phyloP scores from a whole-genome alignment of 2,888 invertebrate species.

The Boloria euphrosyne region DNA sequence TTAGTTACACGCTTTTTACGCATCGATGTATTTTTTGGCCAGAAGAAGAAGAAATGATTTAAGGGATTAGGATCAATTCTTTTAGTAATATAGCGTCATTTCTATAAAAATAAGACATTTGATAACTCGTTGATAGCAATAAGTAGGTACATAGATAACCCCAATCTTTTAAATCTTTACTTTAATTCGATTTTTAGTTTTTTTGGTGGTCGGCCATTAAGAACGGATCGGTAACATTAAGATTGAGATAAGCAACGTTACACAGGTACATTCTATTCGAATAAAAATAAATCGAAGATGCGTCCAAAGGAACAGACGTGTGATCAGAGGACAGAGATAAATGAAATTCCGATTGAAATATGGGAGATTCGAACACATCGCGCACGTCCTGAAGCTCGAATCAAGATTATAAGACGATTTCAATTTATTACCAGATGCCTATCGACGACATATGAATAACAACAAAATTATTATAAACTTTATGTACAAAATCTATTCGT shows the following conservation, averaged over 20 bases:
- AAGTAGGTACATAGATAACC: slow-evolving; percentile 10
- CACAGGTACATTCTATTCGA: slow-evolving; percentile 31
- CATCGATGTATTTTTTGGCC: no score
- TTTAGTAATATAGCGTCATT: no score
- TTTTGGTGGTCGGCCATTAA: slow-evolving; percentile 24
- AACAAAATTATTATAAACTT: slow-evolving; percentile 11
- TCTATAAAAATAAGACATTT: no score
- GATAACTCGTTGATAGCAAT: background rate
- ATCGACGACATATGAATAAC: slow-evolving; percentile 26
- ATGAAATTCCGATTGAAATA: slow-evolving; percentile 55
- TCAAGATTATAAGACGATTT: slow-evolving; percentile 50
- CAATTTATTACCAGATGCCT: slow-evolving; percentile 35
- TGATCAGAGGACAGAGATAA: slow-evolving; percentile 63
- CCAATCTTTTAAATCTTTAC: slow-evolving; percentile 12
- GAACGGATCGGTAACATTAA: slow-evolving; percentile 26
- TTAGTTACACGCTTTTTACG: no score
- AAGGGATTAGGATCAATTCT: no score
- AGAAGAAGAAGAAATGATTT: no score
- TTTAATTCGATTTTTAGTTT: slow-evolving; percentile 25
- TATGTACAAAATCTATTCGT: background rate
- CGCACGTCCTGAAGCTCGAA: slow-evolving; percentile 46
- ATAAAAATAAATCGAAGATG: slow-evolving; percentile 40
- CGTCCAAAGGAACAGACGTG: slow-evolving; percentile 39
- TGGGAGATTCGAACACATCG: slow-evolving; percentile 30
- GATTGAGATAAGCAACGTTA: slow-evolving; percentile 34